A percentile compares a stretch with the other conserved stretches of the same genome.
Evolutionary conservation across 2,113 vertebrate genomes (phyloP).

Genomic region (Antennarius striatus): DNA sequence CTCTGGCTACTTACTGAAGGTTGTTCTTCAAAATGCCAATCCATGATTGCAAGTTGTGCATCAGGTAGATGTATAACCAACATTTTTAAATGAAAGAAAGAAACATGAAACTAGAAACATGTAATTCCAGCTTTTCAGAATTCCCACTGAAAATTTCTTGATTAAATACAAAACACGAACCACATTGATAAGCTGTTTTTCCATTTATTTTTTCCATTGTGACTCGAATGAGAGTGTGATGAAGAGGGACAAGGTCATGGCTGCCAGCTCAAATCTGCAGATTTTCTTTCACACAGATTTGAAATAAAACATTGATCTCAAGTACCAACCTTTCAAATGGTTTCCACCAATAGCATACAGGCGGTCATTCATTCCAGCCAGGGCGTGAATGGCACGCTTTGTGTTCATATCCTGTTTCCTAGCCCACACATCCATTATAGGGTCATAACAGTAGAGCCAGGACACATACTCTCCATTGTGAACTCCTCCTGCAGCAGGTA

Average conservation of each 20-base stretch:
- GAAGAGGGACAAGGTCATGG: constrained; percentile 7
- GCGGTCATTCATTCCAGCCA: constrained; percentile 97
- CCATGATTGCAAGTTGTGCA: background rate
- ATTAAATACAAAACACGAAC: constrained; percentile 8
- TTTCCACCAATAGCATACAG: constrained; percentile 98
- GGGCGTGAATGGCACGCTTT: constrained; percentile 95
- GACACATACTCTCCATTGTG: constrained; percentile 98
- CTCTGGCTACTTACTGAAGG: background rate
- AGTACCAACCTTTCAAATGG: constrained; percentile 94
- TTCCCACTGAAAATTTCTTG: background rate
- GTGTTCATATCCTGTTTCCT: constrained; percentile 99
- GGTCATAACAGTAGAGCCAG: constrained; percentile 99
- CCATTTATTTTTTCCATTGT: constrained; percentile 6
- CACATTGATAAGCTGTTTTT: background rate
- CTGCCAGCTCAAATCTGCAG: constrained; percentile 9
- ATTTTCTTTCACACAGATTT: constrained; percentile 24
- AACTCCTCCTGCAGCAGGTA: constrained; percentile 87
- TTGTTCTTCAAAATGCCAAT: constrained; percentile 3
- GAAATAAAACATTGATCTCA: background rate
- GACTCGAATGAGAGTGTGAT: constrained; percentile 19
- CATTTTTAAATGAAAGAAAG: background rate
- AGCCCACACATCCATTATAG: constrained; percentile 98
- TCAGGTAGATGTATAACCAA: constrained; percentile 5
- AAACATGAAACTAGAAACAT: constrained; percentile 8
- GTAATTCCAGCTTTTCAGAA: constrained; percentile 3